Evolutionary conservation across 2,888 invertebrate species (phyloP).

Genomic region (Hypsopygia costalis): DNA sequence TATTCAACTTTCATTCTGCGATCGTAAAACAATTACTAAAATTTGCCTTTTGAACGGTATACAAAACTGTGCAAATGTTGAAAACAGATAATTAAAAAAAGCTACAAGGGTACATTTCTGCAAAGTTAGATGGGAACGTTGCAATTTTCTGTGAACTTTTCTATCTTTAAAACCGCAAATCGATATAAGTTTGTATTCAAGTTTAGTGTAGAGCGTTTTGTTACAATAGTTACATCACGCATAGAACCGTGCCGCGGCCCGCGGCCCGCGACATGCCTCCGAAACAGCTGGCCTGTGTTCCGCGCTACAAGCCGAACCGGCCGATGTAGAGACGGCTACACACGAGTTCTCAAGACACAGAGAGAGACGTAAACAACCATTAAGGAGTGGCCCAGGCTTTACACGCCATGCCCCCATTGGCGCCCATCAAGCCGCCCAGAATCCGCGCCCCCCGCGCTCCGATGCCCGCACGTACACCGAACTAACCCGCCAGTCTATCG

Average conservation of each 20-base stretch:
- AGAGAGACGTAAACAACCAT: slow-evolving; percentile 34
- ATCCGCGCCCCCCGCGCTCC: slow-evolving; percentile 57
- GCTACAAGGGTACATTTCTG: too few species aligned
- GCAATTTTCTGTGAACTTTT: too few species aligned
- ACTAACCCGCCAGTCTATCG: slow-evolving; percentile 65
- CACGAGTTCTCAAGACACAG: slow-evolving; percentile 14
- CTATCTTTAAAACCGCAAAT: too few species aligned
- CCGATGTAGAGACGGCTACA: slow-evolving; percentile 4
- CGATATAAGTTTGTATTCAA: too few species aligned
- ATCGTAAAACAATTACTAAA: too few species aligned
- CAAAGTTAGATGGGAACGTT: too few species aligned
- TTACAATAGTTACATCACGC: slow-evolving; percentile 63
- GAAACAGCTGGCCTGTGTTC: slow-evolving; percentile 65
- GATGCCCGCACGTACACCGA: slow-evolving; percentile 49
- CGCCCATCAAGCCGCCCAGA: slow-evolving; percentile 46
- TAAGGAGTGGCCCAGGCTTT: slow-evolving; percentile 67
- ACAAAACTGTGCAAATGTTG: too few species aligned
- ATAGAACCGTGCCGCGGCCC: slow-evolving; percentile 25
- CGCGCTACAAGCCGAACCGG: slow-evolving; percentile 34
- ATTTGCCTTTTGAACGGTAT: too few species aligned
- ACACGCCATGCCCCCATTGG: slow-evolving; percentile 52
- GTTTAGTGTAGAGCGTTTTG: slow-evolving; percentile 28
- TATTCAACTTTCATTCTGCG: too few species aligned
- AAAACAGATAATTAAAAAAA: too few species aligned
- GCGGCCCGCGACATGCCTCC: slow-evolving; percentile 52